A percentile compares a stretch with the other conserved stretches of the same genome.
These are phyloP conservation scores for Rhinoraja longicauda DNA, from an alignment of 2,797 vertebrate genomes.

Conservation along the genomic window DNA sequence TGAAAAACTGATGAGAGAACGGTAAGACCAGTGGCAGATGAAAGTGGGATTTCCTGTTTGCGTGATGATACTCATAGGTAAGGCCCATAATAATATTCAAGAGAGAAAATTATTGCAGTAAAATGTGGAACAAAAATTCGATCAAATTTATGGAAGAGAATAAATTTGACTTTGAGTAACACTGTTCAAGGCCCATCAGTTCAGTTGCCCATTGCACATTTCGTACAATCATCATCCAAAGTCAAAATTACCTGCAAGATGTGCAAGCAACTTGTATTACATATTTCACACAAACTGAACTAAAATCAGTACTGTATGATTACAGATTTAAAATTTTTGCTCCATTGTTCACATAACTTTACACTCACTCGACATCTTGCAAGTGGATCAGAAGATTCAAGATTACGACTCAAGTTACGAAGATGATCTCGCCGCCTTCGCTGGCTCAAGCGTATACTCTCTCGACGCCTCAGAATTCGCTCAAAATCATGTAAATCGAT, in stretches of 20 bases:
- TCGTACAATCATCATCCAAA: background rate
- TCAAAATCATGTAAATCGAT: background rate
- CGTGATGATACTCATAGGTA: background rate
- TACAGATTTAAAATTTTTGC: background rate
- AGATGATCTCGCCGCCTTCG: slow-evolving; percentile 23
- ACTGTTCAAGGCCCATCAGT: too few species aligned
- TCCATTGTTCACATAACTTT: background rate
- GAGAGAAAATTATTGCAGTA: background rate
- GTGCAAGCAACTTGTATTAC: background rate
- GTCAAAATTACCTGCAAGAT: background rate
- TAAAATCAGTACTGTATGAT: background rate
- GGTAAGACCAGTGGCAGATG: background rate
- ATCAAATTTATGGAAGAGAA: background rate
- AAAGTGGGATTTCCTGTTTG: background rate
- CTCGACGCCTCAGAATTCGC: slow-evolving; percentile 27
- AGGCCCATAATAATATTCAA: background rate
- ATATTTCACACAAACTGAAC: background rate
- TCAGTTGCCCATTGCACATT: background rate
- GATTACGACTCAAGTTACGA: slow-evolving; percentile 25
- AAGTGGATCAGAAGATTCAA: slow-evolving; percentile 33
- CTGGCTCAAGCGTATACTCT: slow-evolving; percentile 29
- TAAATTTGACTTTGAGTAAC: background rate
- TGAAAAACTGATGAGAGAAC: background rate
- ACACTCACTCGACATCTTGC: slow-evolving; percentile 35
- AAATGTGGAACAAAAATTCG: background rate